Percentiles rank a stretch among this genome's conserved stretches.
Evolutionary conservation across 2,888 invertebrate species (phyloP).

Genomic region (Notodonta dromedarius): DNA sequence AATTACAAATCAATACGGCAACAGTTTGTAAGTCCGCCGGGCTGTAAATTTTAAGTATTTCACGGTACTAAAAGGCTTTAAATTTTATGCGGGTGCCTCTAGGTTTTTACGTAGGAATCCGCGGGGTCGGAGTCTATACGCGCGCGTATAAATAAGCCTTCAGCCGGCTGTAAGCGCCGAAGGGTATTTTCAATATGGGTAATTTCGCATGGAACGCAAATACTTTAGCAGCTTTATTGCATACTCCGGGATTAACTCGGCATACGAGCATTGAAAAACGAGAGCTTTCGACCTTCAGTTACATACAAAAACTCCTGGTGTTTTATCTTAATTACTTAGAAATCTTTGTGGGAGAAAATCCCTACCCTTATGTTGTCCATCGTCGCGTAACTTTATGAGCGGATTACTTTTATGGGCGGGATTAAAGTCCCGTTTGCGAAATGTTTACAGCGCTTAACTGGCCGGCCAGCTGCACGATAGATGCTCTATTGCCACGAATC

Average conservation of each 20-base stretch:
- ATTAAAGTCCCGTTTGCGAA: constrained; percentile 80
- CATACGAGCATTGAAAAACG: constrained; percentile 81
- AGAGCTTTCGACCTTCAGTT: constrained; percentile 64
- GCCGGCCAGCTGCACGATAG: constrained; percentile 55
- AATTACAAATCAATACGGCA: constrained; percentile 66
- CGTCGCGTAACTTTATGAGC: constrained; percentile 82
- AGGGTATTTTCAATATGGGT: constrained; percentile 83
- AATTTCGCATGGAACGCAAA: constrained; percentile 81
- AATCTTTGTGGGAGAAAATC: constrained; percentile 81
- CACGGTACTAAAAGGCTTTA: constrained; percentile 49
- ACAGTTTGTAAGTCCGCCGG: constrained; percentile 55
- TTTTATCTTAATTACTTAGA: constrained; percentile 84
- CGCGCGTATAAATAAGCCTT: constrained; percentile 76
- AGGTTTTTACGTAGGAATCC: constrained; percentile 55
- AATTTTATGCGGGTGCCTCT: constrained; percentile 55
- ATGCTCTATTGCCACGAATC: constrained; percentile 20
- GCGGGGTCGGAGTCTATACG: constrained; percentile 55
- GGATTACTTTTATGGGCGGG: constrained; percentile 83
- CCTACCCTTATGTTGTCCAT: constrained; percentile 82
- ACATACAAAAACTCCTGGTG: constrained; percentile 77
- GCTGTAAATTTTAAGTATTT: constrained; percentile 59
- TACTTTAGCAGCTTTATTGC: constrained; percentile 82
- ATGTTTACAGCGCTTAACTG: constrained; percentile 77
- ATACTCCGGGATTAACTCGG: constrained; percentile 80
- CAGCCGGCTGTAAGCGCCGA: constrained; percentile 75